Evolutionary conservation across 2,797 vertebrate species (phyloP).

Genomic region (Tiaroga cobitis): DNA sequence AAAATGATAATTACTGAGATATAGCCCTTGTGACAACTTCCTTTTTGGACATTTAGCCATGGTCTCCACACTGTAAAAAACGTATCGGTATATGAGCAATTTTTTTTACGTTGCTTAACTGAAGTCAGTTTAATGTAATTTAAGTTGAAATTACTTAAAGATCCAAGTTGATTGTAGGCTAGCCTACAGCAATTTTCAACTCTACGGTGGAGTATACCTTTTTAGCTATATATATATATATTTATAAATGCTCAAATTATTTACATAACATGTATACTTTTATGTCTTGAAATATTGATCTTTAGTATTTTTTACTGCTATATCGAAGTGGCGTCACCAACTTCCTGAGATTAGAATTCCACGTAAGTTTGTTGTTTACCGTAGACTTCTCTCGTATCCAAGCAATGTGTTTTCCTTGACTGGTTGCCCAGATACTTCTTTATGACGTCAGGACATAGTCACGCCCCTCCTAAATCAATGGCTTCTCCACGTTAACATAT

Average conservation of each 20-base stretch:
- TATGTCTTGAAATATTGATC: background rate
- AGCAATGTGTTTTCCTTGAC: slow-evolving; percentile 75
- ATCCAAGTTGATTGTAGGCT: no score
- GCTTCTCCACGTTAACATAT: slow-evolving; percentile 58
- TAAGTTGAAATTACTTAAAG: no score
- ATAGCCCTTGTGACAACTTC: no score
- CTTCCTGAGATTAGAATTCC: slow-evolving; percentile 49
- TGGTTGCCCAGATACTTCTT: slow-evolving; percentile 72
- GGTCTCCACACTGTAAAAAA: no score
- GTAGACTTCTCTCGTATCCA: slow-evolving; percentile 66
- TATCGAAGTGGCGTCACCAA: background rate
- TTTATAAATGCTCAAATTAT: background rate
- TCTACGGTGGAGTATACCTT: background rate
- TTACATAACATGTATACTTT: background rate
- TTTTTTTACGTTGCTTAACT: no score
- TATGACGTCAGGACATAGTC: slow-evolving; percentile 70
- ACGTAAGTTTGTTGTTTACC: slow-evolving; percentile 58
- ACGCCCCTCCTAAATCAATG: slow-evolving; percentile 65
- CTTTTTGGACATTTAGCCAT: no score
- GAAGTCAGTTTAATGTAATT: no score
- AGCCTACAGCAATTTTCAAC: no score
- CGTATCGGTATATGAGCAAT: no score
- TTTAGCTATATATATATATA: background rate
- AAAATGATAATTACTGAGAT: no score
- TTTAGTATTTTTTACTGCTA: background rate